Evolutionary conservation across 1,140 invertebrate species (phyloP).

Genomic region (Orussus abietinus): DNA sequence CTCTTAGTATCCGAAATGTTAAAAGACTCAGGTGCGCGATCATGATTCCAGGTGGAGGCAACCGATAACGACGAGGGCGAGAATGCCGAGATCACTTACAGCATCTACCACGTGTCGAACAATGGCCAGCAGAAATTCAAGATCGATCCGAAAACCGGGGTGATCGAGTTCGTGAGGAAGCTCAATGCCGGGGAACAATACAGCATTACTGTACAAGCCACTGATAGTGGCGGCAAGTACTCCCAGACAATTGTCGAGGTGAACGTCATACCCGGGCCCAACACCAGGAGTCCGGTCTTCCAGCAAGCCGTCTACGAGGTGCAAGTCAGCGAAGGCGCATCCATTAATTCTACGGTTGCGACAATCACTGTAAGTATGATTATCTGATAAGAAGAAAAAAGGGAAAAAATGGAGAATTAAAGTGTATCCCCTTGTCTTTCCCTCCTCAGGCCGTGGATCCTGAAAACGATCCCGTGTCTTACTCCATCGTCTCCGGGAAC

Average conservation of each 20-base stretch:
- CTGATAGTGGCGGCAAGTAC: conserved; percentile 65
- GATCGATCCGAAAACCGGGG: conserved; percentile 75
- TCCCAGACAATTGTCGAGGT: conserved; percentile 83
- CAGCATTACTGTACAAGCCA: conserved; percentile 80
- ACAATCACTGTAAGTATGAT: conserved; percentile 58
- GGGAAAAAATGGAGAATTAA: neutral
- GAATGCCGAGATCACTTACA: conserved; percentile 78
- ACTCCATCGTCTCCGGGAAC: conserved; percentile 81
- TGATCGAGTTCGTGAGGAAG: conserved; percentile 72
- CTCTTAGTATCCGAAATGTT: no score
- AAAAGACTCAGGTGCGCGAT: no score
- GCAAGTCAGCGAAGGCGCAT: conserved; percentile 81
- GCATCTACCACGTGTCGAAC: conserved; percentile 85
- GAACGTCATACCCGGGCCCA: conserved; percentile 75
- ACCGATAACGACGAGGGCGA: conserved; percentile 81
- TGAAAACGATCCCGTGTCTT: conserved; percentile 81
- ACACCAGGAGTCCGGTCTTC: conserved; percentile 79
- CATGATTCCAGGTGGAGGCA: conserved; percentile 61
- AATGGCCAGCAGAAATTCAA: conserved; percentile 81
- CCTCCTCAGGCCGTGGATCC: conserved; percentile 74
- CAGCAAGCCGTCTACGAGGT: conserved; percentile 76
- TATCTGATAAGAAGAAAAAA: conserved; percentile 13
- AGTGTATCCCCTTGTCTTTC: conserved; percentile 1
- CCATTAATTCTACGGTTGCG: conserved; percentile 78
- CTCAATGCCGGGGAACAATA: conserved; percentile 83